Conservation (phyloP, 2,113 vertebrate species). For the Tachysurus vachellii region DNA sequence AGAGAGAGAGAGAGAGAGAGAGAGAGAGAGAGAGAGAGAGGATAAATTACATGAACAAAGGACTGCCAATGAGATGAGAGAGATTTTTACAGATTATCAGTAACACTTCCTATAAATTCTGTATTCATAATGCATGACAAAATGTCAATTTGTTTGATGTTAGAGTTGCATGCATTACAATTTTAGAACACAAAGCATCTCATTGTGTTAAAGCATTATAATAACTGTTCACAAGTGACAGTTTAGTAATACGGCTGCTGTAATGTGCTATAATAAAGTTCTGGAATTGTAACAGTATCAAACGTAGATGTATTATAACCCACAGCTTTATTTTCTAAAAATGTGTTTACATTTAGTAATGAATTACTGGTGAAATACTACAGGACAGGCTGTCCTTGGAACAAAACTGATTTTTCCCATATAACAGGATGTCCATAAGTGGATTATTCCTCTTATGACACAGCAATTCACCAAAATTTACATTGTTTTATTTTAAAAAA, state of each 20-base stretch:
- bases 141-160: background rate
- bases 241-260: background rate
- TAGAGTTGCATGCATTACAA: background rate
- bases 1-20: slow-evolving; percentile 22
- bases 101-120: background rate
- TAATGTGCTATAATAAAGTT: background rate
- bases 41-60: slow-evolving; percentile 14
- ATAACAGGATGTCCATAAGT: no score
- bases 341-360: no score
- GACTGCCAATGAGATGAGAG: background rate
- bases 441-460: no score
- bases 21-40: slow-evolving; percentile 31
- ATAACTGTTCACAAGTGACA: background rate
- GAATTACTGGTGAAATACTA: no score
- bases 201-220: background rate
- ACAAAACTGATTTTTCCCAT: no score
- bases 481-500: no score
- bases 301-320: background rate
- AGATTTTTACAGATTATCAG: background rate
- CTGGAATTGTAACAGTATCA: background rate
- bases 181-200: background rate
- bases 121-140: background rate
- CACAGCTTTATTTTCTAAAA: background rate
- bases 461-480: no score
- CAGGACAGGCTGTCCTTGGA: no score